A percentile compares a stretch with the other conserved stretches of the same genome.
Evolutionary conservation across 2,797 vertebrate species (phyloP).

Genomic region (Spondyliosoma cantharus): DNA sequence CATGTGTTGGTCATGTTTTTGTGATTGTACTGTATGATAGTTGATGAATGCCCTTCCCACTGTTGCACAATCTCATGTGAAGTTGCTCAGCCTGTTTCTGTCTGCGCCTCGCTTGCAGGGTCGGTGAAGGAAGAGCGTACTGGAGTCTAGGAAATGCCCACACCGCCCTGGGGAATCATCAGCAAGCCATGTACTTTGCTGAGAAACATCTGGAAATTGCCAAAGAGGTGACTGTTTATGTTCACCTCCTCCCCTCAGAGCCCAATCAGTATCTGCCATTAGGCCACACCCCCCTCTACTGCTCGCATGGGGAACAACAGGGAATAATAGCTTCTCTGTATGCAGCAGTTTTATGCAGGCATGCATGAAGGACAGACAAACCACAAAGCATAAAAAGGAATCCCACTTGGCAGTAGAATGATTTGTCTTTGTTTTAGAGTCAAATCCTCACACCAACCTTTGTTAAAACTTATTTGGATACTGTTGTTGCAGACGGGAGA

Average conservation of each 20-base stretch:
- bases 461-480: not conserved
- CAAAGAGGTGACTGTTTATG: constrained; percentile 88
- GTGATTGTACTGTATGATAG: not conserved
- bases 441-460: not conserved
- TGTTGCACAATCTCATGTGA: constrained; percentile 49
- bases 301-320: constrained; percentile 43
- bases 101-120: constrained; percentile 84
- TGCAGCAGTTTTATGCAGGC: not conserved
- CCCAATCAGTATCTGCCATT: constrained; percentile 7
- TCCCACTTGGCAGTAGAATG: too few relatives aligned
- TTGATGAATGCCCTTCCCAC: constrained; percentile 20
- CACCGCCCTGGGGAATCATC: constrained; percentile 94
- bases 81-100: constrained; percentile 55
- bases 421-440: not conserved
- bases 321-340: not conserved
- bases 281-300: constrained; percentile 65
- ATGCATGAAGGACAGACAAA: not conserved
- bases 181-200: constrained; percentile 93
- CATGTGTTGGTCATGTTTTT: not conserved
- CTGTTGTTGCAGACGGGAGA: constrained; percentile 90
- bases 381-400: not conserved
- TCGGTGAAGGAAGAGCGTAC: constrained; percentile 96
- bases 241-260: constrained; percentile 38
- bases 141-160: constrained; percentile 98
- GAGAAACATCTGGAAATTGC: constrained; percentile 98